Evolutionary conservation across 2,113 vertebrate genomes (phyloP).

Genomic region (Rhineura floridana): DNA sequence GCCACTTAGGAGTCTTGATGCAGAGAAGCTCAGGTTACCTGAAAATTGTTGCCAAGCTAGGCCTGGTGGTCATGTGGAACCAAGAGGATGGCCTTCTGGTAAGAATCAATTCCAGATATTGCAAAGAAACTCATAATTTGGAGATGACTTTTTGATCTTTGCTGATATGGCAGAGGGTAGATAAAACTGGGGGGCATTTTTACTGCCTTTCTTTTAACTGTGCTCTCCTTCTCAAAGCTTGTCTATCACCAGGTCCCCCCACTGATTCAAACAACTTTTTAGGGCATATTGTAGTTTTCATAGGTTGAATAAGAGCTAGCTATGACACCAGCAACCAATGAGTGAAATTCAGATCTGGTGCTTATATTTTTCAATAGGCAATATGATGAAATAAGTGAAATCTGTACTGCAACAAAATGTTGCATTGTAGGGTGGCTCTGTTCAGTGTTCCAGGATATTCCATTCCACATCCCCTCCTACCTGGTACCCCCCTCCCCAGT

Average conservation of each 20-base stretch:
- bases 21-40: slow-evolving; percentile 72
- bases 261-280: accelerated
- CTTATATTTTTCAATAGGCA: not conserved
- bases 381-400: not conserved
- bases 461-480: not conserved
- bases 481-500: not conserved
- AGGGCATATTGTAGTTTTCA: not conserved
- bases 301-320: no score
- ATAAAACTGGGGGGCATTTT: not conserved
- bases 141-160: not conserved
- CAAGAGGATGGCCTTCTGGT: slow-evolving; percentile 82
- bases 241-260: not conserved
- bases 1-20: slow-evolving; percentile 78
- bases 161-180: not conserved
- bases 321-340: not conserved
- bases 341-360: not conserved
- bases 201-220: not conserved
- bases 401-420: no score
- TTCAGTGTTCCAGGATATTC: not conserved
- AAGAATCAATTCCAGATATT: slow-evolving; percentile 29
- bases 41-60: slow-evolving; percentile 81
- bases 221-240: not conserved
- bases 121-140: slow-evolving; percentile 3
- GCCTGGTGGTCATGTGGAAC: slow-evolving; percentile 84
- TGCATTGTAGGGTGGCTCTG: no score